Evolutionary conservation across 2,888 invertebrate genomes (phyloP), one percentile per base, ranked within the genome.

Genomic region (Ernsta delagoae): DNA sequence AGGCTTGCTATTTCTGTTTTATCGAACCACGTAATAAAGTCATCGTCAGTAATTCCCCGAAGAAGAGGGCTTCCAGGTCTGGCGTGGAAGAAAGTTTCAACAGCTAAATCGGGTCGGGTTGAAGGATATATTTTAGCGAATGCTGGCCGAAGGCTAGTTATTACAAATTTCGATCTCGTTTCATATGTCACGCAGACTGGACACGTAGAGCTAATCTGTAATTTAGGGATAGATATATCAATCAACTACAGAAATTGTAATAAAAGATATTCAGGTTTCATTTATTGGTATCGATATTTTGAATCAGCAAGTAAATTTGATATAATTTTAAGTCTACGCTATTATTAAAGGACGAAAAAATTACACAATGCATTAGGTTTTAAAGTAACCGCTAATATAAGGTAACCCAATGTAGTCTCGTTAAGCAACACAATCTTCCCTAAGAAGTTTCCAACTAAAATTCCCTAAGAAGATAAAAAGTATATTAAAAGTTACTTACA

Each of bases 21-120:
- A 53, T 95, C 95, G 75, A 95, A 95, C 95, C 95, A 95, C 3
- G 95, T 95, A 41, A 95, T 95, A 24, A 95, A 91, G 77, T 95
- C 95, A 75, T 95, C 95, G 66, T 95, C 95, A 11, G 95, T 95
- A 41, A 95, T 95, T 6, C 94, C 95, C 76, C 93, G 89, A 0
- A 95, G 86, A 43, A 95, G 84, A 9, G 94, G 94, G 73, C 95
- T 95, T n/a, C 94, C 94, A 59, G 91, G 87, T 75, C 90, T 87
- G 0, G 95, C 94, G 69, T 95, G 95, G 90, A 95, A 95, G 80
- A 95, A 95, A 4, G 94, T 94, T 80, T 95, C 95, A 0, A 95
- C 95, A 0, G 95, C 95, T 59, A 95, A 82, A 75, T 96, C 95
- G 70, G 95, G 94, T 72, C 95, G 85, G 0, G 94, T 92, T 1